Percentiles rank a stretch among this genome's conserved stretches.
Conservation (phyloP, 2,113 vertebrate species). For the Chascanopsetta lugubris region DNA sequence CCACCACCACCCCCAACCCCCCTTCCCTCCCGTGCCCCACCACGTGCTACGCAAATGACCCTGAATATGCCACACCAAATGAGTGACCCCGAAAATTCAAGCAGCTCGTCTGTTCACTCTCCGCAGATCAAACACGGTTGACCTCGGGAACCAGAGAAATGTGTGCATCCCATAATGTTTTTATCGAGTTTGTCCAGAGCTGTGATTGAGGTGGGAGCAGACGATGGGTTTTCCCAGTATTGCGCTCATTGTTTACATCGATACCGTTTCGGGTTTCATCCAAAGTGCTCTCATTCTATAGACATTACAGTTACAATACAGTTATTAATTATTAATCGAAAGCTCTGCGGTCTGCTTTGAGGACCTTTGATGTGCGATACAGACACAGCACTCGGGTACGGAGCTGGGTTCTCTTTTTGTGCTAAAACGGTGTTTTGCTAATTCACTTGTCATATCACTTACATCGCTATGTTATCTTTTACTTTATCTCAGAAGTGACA, state of each 20-base stretch:
- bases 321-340: not conserved
- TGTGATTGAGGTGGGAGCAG: not conserved
- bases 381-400: not conserved
- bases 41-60: conserved; percentile 73
- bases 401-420: not conserved
- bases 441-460: too few relatives aligned
- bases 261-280: not conserved
- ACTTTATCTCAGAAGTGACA: too few relatives aligned
- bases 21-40: conserved; percentile 33
- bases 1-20: too few relatives aligned
- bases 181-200: conserved; percentile 13
- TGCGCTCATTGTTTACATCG: not conserved
- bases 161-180: conserved; percentile 6
- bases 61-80: conserved; percentile 68
- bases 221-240: not conserved
- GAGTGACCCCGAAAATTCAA: conserved; percentile 58
- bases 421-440: too few relatives aligned
- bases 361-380: not conserved
- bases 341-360: not conserved
- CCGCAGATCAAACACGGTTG: conserved; percentile 12
- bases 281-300: not conserved
- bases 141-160: conserved; percentile 9
- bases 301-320: not conserved
- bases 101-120: conserved; percentile 28
- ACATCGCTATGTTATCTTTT: too few relatives aligned